These are phyloP conservation scores for Daktulosphaira vitifoliae DNA, from an alignment of 1,140 invertebrate species.

Conservation along the genomic window DNA sequence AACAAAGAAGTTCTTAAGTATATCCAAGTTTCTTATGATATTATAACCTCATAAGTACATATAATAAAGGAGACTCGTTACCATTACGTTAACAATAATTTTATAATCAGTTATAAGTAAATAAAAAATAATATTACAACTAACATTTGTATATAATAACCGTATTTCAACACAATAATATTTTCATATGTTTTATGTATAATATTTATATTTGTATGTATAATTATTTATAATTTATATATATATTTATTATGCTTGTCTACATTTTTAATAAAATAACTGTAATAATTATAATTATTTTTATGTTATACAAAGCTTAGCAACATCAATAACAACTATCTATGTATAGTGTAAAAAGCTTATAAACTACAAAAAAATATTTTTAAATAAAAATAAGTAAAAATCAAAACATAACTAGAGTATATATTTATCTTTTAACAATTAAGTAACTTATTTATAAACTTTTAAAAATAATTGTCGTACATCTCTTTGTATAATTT, in stretches of 20 bases:
- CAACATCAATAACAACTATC: constrained; percentile 28
- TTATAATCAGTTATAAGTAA: constrained; percentile 11
- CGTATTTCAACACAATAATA: constrained; percentile 22
- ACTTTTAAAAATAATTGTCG: constrained; percentile 25
- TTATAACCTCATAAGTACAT: no score
- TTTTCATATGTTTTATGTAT: no score
- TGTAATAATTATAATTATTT: background rate
- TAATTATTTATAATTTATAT: no score
- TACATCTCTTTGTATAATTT: constrained; percentile 28
- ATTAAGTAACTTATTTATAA: constrained; percentile 24
- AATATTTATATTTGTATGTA: no score
- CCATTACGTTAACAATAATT: constrained; percentile 32
- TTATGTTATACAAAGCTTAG: constrained; percentile 32
- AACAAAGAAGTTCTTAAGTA: no score
- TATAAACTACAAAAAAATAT: constrained; percentile 20
- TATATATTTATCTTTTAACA: constrained; percentile 10
- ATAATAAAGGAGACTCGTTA: background rate
- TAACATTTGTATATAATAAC: constrained; percentile 31
- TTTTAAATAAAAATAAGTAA: no score
- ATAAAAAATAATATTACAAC: constrained; percentile 34
- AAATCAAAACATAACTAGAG: constrained; percentile 8
- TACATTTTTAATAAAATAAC: no score
- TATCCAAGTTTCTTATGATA: no score
- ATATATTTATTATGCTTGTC: no score
- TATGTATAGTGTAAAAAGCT: constrained; percentile 27